These are phyloP conservation scores for Toxotes jaculatrix DNA, from an alignment of 2,113 vertebrate species.

Conservation along the genomic window DNA sequence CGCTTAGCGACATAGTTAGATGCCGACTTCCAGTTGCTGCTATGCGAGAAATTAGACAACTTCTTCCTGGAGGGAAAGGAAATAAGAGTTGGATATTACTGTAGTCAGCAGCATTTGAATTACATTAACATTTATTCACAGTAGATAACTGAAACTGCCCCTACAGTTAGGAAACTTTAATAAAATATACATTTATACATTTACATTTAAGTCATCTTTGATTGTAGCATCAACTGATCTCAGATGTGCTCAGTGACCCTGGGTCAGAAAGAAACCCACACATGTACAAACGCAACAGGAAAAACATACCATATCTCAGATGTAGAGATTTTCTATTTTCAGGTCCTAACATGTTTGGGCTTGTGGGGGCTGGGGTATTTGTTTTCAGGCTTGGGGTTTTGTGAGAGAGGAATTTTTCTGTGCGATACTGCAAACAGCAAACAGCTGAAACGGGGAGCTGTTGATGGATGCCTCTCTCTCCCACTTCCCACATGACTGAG, in stretches of 20 bases:
- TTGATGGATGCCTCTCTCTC: neutral
- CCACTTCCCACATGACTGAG: conserved; percentile 31
- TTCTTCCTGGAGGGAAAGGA: conserved; percentile 90
- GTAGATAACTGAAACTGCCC: neutral
- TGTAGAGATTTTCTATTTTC: neutral
- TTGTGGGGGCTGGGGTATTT: neutral
- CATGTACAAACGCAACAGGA: neutral
- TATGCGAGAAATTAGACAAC: conserved; percentile 95
- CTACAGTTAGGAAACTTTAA: accelerated
- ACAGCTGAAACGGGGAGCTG: neutral
- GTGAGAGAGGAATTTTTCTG: conserved; percentile 14
- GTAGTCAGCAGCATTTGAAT: neutral
- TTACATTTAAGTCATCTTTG: neutral
- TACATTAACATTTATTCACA: neutral
- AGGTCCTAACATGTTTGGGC: neutral
- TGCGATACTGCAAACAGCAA: neutral
- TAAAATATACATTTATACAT: neutral
- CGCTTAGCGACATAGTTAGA: conserved; percentile 96
- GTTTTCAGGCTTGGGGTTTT: conserved; percentile 16
- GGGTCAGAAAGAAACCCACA: neutral
- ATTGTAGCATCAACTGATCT: neutral
- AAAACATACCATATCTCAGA: neutral
- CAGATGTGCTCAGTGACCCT: neutral
- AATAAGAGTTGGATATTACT: neutral
- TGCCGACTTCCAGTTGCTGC: conserved; percentile 94